These are phyloP conservation scores for Hesperia comma DNA, from an alignment of 2,888 invertebrate species.

Conservation along the genomic window DNA sequence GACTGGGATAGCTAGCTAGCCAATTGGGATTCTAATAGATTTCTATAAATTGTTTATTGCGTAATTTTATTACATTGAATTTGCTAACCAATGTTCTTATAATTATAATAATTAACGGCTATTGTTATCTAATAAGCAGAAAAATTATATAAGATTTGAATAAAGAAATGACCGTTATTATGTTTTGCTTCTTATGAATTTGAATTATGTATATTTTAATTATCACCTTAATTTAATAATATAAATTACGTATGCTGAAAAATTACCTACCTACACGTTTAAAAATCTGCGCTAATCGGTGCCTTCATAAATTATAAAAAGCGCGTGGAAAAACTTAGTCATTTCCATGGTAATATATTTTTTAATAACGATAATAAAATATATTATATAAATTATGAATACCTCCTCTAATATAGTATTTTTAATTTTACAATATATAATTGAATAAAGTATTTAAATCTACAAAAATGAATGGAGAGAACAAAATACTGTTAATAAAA, in stretches of 20 bases:
- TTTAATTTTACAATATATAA: conserved; percentile 1
- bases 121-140: neutral
- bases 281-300: neutral
- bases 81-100: neutral
- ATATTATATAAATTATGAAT: neutral
- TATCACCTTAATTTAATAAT: neutral
- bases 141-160: conserved; percentile 3
- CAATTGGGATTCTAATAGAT: too few species aligned
- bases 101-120: neutral
- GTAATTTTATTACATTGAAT: neutral
- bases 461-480: neutral
- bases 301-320: neutral
- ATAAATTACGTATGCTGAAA: neutral
- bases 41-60: neutral
- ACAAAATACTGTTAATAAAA: conserved; percentile 18
- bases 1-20: too few species aligned
- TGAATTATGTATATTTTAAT: conserved; percentile 1
- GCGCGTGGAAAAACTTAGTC: neutral
- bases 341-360: conserved; percentile 7
- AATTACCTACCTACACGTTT: neutral
- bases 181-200: neutral
- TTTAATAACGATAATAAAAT: neutral
- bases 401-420: neutral
- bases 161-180: neutral
- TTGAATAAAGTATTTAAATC: conserved; percentile 6